A percentile compares a stretch with the other conserved stretches of the same genome.
phyloP scores from a whole-genome alignment of 2,888 invertebrate species.

The Ectobius pallidus region DNA sequence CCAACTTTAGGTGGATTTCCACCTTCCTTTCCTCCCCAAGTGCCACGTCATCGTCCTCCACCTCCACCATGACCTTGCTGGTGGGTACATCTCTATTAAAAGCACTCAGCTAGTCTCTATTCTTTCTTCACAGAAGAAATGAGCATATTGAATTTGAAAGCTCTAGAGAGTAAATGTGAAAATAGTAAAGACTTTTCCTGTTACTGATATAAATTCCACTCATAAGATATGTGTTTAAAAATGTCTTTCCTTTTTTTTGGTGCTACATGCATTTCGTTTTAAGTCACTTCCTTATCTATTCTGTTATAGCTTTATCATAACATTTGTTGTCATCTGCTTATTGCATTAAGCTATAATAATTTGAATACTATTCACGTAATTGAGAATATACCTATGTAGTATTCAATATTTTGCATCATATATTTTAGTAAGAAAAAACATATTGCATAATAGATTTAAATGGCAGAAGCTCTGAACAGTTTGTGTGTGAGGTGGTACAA shows the following conservation, averaged over 20 bases:
- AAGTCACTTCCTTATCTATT: background rate
- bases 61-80: constrained; percentile 12
- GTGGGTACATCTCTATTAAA: background rate
- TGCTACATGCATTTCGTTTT: background rate
- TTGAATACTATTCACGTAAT: no score
- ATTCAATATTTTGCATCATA: no score
- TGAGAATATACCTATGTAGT: no score
- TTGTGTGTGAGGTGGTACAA: no score
- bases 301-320: background rate
- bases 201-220: background rate
- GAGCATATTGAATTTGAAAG: background rate
- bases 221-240: background rate
- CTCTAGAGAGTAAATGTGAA: background rate
- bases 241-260: background rate
- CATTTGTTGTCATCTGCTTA: background rate
- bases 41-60: background rate
- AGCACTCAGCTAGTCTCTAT: background rate
- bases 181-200: constrained; percentile 4
- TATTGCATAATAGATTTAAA: no score
- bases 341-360: no score
- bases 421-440: no score
- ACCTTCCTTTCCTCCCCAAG: background rate
- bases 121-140: background rate
- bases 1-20: constrained; percentile 3
- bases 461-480: no score